phyloP scores from a whole-genome alignment of 1,140 invertebrate species.

The Drosophila rufa region DNA sequence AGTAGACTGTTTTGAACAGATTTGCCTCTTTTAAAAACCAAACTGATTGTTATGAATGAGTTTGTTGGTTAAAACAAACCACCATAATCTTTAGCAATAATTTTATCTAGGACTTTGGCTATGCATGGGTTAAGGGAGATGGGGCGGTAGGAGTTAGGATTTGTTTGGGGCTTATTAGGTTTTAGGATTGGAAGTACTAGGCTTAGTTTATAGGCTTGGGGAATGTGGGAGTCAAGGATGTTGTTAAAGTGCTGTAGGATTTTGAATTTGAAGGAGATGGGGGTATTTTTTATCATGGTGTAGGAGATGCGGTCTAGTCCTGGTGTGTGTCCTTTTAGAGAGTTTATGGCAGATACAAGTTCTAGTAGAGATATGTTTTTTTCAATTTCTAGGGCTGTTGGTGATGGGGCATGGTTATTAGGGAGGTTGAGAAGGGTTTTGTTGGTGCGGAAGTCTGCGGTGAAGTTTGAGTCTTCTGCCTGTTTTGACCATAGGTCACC shows the following conservation, averaged over 20 bases:
- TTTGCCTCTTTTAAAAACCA: background rate
- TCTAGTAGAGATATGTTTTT: no score
- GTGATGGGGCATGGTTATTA: background rate
- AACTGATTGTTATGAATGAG: background rate
- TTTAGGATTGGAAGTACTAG: background rate
- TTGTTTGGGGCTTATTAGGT: background rate
- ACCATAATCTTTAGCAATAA: background rate
- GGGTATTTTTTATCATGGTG: background rate
- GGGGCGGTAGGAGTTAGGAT: background rate
- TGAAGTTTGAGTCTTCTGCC: background rate
- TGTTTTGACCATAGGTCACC: background rate
- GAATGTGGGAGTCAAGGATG: no score
- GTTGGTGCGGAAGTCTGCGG: background rate
- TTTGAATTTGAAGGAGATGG: background rate
- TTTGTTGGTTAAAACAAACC: background rate
- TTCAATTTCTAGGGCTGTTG: no score
- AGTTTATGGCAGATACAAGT: no score
- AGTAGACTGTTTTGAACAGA: conserved; percentile 1
- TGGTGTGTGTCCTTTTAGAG: no score
- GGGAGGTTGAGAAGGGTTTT: background rate
- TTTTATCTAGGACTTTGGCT: background rate
- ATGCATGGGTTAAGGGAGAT: background rate
- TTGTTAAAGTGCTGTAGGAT: background rate
- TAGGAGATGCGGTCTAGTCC: no score
- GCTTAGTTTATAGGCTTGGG: no score